These are phyloP conservation scores for Archilochus colubris DNA, from an alignment of 2,113 vertebrate genomes.

Conservation along the genomic window DNA sequence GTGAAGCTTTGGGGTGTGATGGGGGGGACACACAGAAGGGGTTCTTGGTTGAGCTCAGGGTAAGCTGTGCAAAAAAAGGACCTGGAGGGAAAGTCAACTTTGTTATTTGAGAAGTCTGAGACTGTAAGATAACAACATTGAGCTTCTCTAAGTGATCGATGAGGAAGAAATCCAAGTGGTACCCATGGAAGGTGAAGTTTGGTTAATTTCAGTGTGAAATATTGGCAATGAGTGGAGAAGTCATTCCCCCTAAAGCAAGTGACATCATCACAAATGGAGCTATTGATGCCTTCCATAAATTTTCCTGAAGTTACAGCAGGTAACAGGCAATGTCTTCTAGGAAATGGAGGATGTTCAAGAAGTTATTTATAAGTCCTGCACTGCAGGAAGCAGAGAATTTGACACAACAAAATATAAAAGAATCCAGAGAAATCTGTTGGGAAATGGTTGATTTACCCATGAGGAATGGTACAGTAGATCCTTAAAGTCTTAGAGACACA, in stretches of 20 bases:
- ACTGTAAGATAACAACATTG: neutral
- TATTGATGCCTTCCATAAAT: slow-evolving; percentile 29
- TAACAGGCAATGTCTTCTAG: slow-evolving; percentile 53
- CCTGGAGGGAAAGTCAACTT: neutral
- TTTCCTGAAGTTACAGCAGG: slow-evolving; percentile 15
- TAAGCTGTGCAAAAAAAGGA: neutral
- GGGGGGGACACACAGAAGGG: neutral
- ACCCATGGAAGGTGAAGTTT: slow-evolving; percentile 2
- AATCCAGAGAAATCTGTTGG: neutral
- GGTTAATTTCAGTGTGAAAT: slow-evolving; percentile 44
- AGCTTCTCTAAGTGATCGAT: neutral
- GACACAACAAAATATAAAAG: neutral
- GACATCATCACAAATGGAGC: slow-evolving; percentile 66
- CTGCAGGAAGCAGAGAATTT: neutral
- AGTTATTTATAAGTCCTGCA: slow-evolving; percentile 29
- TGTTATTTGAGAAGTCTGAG: neutral
- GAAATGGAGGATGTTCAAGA: slow-evolving; percentile 24
- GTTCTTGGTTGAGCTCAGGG: neutral
- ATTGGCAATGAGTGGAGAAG: slow-evolving; percentile 43
- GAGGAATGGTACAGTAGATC: neutral
- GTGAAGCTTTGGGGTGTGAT: neutral
- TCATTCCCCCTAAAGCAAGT: slow-evolving; percentile 44
- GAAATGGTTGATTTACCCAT: neutral
- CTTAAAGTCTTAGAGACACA: neutral
- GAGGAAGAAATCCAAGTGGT: slow-evolving; percentile 4